These are phyloP conservation scores for Smutsia gigantea DNA, from an alignment of 2,797 vertebrate genomes.

Conservation along the genomic window DNA sequence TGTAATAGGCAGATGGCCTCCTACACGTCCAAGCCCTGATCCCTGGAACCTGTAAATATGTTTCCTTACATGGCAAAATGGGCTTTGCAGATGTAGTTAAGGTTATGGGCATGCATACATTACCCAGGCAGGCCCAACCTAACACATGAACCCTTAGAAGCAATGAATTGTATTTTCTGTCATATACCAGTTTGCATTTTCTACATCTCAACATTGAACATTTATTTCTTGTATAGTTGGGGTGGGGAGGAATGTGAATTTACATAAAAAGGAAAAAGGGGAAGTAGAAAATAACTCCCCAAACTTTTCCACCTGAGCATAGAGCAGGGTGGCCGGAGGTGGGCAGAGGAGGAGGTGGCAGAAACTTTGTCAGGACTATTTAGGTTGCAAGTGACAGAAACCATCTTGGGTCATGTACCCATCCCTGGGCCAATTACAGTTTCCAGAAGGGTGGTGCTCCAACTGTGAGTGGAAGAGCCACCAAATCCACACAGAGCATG, in stretches of 20 bases:
- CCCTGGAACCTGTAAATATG: not conserved
- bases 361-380: not conserved
- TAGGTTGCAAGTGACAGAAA: not conserved
- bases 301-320: not conserved
- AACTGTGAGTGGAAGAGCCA: not conserved
- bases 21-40: not conserved
- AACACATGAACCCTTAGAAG: not conserved
- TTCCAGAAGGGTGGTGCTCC: not conserved
- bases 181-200: not conserved
- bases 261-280: not conserved
- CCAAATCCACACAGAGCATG: not conserved
- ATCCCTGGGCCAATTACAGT: not conserved
- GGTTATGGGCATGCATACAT: not conserved
- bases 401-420: not conserved
- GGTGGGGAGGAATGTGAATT: not conserved
- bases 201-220: not conserved
- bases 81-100: not conserved
- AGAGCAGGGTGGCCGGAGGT: not conserved
- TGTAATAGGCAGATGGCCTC: not conserved
- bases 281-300: not conserved
- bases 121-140: not conserved
- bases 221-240: not conserved
- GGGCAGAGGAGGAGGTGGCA: not conserved
- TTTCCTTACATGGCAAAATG: not conserved
- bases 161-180: slow-evolving; percentile 45